A percentile compares a stretch with the other conserved stretches of the same genome.
These are phyloP conservation scores for Tapirus terrestris DNA, from an alignment of 2,113 vertebrate species.

Conservation along the genomic window DNA sequence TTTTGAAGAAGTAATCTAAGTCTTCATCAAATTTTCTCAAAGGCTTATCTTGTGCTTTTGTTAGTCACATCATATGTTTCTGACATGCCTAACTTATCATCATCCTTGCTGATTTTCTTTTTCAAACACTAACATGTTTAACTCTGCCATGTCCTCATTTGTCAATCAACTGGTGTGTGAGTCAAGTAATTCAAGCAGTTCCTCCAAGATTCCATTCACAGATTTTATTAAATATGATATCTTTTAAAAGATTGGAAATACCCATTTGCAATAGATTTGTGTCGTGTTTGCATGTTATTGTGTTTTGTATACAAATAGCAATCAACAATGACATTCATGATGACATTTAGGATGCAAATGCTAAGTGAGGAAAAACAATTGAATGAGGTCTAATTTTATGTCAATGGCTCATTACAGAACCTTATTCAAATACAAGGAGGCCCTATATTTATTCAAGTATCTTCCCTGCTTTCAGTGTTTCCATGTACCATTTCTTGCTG, in stretches of 20 bases:
- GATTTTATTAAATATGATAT: background rate
- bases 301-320: accelerated
- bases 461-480: background rate
- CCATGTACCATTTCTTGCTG: background rate
- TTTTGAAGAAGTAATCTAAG: background rate
- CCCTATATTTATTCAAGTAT: accelerated
- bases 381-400: accelerated
- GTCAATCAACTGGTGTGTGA: accelerated
- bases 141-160: background rate
- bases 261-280: accelerated
- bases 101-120: background rate
- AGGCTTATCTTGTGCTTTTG: background rate
- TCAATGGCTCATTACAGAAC: accelerated
- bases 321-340: accelerated
- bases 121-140: background rate
- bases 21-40: background rate
- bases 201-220: accelerated
- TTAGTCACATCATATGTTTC: accelerated
- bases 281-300: accelerated
- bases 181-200: background rate
- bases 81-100: accelerated
- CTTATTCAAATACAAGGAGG: accelerated
- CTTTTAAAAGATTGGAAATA: background rate
- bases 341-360: accelerated
- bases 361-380: accelerated